These are phyloP conservation scores for Tachysurus fulvidraco DNA, from an alignment of 2,113 vertebrate species.

Conservation along the genomic window DNA sequence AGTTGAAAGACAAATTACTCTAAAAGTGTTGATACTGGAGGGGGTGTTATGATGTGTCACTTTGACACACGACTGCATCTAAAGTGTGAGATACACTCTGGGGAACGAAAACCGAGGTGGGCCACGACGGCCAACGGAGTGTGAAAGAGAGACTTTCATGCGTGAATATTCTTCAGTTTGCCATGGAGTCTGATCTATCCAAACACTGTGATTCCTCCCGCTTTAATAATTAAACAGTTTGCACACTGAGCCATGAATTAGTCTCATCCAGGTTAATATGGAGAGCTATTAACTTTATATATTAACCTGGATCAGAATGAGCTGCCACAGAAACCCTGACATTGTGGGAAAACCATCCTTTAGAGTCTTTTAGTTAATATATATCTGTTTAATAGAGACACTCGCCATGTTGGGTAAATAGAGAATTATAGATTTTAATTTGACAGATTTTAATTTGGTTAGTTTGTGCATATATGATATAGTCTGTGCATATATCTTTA, in stretches of 20 bases:
- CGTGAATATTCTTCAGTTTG: conserved; percentile 2
- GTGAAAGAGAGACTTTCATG: conserved; percentile 32
- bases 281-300: conserved; percentile 8
- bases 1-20: conserved; percentile 39
- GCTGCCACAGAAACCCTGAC: neutral
- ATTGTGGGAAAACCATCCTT: conserved; percentile 27
- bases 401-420: neutral
- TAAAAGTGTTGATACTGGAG: conserved; percentile 58
- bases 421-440: neutral
- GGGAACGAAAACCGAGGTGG: conserved; percentile 8
- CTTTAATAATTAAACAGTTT: conserved; percentile 41
- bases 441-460: neutral
- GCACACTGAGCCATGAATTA: conserved; percentile 20
- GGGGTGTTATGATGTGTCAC: conserved; percentile 70
- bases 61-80: conserved; percentile 64
- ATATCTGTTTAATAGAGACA: neutral
- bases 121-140: neutral
- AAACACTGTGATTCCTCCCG: conserved; percentile 30
- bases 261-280: conserved; percentile 37
- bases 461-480: neutral
- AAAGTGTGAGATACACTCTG: conserved; percentile 51
- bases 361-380: conserved; percentile 20
- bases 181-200: conserved; percentile 28
- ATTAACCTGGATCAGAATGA: neutral
- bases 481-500: neutral